phyloP scores from a whole-genome alignment of 2,797 vertebrate species.

The Anguilla obscura region DNA sequence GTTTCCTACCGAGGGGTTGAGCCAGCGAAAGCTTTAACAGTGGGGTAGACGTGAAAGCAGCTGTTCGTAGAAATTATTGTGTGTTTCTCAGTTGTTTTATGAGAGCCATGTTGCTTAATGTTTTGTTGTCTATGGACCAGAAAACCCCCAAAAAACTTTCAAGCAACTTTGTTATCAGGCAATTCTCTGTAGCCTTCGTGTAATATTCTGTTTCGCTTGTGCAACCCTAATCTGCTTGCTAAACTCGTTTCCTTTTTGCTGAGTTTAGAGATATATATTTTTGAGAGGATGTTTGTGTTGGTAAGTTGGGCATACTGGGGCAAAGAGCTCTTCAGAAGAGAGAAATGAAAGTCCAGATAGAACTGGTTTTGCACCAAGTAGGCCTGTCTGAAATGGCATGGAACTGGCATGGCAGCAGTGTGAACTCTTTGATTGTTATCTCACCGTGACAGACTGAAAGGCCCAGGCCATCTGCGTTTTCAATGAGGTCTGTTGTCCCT shows the following conservation, averaged over 20 bases:
- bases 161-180: constrained; percentile 49
- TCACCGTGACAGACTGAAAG: constrained; percentile 3
- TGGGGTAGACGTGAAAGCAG: neutral
- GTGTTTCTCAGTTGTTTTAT: neutral
- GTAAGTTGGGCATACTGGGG: constrained; percentile 61
- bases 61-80: neutral
- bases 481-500: constrained; percentile 12
- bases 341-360: constrained; percentile 46
- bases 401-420: constrained; percentile 50
- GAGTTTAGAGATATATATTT: constrained; percentile 51
- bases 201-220: constrained; percentile 63
- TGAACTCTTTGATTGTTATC: constrained; percentile 5
- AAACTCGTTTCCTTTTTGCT: constrained; percentile 68
- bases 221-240: constrained; percentile 64
- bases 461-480: constrained; percentile 8
- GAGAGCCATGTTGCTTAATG: neutral
- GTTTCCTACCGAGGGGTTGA: neutral
- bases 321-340: constrained; percentile 59
- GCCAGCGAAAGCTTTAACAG: neutral
- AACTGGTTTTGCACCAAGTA: constrained; percentile 36
- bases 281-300: constrained; percentile 64
- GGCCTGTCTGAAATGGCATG: constrained; percentile 46
- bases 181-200: constrained; percentile 63
- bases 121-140: neutral
- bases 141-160: neutral